phyloP scores from a whole-genome alignment of 2,888 invertebrate genomes.

The Dicranocentrus wangi region DNA sequence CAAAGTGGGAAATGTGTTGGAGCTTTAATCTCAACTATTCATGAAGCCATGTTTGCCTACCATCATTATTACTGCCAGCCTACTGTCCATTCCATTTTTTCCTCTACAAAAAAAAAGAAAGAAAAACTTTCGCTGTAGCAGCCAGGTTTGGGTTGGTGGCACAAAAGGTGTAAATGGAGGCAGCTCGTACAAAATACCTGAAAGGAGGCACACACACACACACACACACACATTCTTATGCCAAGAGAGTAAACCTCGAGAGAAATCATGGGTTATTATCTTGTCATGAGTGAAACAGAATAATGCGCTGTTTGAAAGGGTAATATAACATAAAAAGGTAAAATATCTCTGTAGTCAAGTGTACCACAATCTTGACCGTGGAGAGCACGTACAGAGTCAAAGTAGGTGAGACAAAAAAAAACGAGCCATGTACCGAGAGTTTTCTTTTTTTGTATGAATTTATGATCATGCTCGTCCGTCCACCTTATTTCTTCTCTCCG shows the following conservation, averaged over 20 bases:
- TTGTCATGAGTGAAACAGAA: conserved; percentile 21
- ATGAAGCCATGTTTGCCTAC: conserved; percentile 2
- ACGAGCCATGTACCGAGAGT: no score
- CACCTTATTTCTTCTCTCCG: conserved; percentile 25
- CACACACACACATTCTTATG: no score
- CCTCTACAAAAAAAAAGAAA: conserved; percentile 2
- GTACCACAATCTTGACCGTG: background rate
- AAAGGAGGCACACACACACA: no score
- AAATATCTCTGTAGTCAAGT: background rate
- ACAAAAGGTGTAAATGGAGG: no score
- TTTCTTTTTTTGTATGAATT: background rate
- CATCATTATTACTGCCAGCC: background rate
- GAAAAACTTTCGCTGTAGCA: no score
- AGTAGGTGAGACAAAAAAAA: conserved; percentile 34
- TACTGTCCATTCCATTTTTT: background rate
- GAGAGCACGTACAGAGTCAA: conserved; percentile 45
- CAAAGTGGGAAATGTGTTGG: conserved; percentile 21
- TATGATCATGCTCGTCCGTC: background rate
- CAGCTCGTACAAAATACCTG: no score
- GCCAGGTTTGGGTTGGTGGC: no score
- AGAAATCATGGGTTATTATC: conserved; percentile 47
- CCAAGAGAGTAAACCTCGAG: conserved; percentile 20
- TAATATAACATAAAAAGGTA: conserved; percentile 13
- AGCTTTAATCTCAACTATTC: conserved; percentile 37
- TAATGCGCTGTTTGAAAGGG: conserved; percentile 28